A percentile compares a stretch with the other conserved stretches of the same genome.
These are phyloP conservation scores for Bubo bubo DNA, from an alignment of 2,113 vertebrate species.

Conservation along the genomic window DNA sequence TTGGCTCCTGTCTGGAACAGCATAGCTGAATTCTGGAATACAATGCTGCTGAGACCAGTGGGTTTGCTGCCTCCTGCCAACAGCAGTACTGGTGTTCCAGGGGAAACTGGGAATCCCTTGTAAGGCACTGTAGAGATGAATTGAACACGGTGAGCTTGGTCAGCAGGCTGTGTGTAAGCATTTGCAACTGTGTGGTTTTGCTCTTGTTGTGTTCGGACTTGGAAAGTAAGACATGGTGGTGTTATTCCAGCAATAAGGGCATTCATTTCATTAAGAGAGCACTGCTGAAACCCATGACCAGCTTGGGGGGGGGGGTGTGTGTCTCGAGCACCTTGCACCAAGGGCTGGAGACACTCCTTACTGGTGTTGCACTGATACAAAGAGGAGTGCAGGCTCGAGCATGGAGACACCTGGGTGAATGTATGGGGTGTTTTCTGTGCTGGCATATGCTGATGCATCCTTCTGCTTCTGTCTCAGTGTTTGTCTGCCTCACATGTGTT, in stretches of 20 bases:
- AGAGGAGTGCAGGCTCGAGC: fast-evolving
- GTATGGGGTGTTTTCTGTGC: neutral
- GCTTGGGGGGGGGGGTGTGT: fast-evolving
- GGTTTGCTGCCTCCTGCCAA: neutral
- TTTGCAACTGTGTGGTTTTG: neutral
- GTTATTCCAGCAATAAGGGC: neutral
- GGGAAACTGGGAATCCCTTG: neutral
- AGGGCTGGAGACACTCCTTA: neutral
- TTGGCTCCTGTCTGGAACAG: neutral
- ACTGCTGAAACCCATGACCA: neutral
- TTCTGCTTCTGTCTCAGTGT: neutral
- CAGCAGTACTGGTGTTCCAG: neutral
- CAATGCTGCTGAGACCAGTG: neutral
- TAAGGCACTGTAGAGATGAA: neutral
- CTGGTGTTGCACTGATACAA: neutral
- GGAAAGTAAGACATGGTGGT: neutral
- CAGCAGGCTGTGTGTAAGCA: neutral
- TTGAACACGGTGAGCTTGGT: neutral
- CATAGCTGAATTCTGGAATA: neutral
- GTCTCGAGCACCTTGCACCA: neutral
- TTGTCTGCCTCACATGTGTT: neutral
- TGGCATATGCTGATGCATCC: fast-evolving
- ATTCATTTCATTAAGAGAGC: neutral
- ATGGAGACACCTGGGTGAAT: neutral
- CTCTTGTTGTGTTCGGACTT: neutral